These are phyloP conservation scores for Capreolus pygargus DNA, from an alignment of 2,113 vertebrate genomes.

Conservation along the genomic window DNA sequence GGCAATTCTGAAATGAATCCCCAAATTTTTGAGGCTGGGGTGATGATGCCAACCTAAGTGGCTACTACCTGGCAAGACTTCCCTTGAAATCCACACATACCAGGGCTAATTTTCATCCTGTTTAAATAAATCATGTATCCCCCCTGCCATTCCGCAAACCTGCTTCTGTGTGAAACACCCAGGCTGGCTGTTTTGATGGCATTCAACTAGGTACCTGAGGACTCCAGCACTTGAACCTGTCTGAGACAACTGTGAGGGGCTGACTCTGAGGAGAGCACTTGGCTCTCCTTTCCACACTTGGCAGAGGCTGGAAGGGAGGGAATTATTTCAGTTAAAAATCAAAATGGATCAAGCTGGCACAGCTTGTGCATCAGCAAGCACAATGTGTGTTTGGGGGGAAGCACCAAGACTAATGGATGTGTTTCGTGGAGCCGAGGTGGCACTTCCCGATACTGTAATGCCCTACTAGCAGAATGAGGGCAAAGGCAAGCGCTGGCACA, in stretches of 20 bases:
- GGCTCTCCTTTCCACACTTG: constrained; percentile 5
- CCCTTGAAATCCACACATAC: background rate
- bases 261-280: background rate
- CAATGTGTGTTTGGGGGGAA: constrained; percentile 34
- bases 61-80: background rate
- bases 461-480: background rate
- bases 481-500: background rate
- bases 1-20: background rate
- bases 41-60: background rate
- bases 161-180: background rate
- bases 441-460: background rate
- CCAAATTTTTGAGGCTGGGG: background rate
- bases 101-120: background rate
- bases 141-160: background rate
- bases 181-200: background rate
- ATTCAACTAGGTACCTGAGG: background rate
- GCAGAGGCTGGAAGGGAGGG: background rate
- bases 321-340: constrained; percentile 35
- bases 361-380: constrained; percentile 26
- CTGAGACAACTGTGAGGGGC: background rate
- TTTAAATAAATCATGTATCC: background rate
- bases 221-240: background rate
- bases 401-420: background rate
- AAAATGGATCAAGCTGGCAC: constrained; percentile 18
- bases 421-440: background rate